phyloP scores from a whole-genome alignment of 2,888 invertebrate genomes.

The Leptura quadrifasciata region DNA sequence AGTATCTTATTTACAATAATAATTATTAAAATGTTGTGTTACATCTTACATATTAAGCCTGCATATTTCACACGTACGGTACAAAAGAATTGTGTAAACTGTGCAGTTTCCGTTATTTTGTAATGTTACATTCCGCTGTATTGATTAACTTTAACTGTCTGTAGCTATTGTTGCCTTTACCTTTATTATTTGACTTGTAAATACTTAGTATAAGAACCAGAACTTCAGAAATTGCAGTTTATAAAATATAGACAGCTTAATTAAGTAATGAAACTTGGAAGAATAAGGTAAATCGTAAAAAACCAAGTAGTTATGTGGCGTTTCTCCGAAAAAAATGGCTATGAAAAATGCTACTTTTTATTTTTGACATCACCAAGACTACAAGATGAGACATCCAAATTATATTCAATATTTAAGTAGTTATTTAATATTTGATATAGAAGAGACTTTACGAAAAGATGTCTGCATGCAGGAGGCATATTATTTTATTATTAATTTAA shows the following conservation, averaged over 20 bases:
- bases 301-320: too few relatives aligned
- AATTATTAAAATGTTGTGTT: background rate
- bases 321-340: too few relatives aligned
- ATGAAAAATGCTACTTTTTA: too few relatives aligned
- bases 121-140: constrained; percentile 9
- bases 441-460: too few relatives aligned
- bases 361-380: too few relatives aligned
- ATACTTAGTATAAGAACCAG: background rate
- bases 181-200: background rate
- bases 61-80: constrained; percentile 20
- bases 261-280: background rate
- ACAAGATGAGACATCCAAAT: too few relatives aligned
- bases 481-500: too few relatives aligned
- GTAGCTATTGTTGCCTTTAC: background rate
- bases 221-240: too few relatives aligned
- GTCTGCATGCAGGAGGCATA: too few relatives aligned
- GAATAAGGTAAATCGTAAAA: background rate
- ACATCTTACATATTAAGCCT: constrained; percentile 3
- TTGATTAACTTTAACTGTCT: background rate
- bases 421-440: too few relatives aligned
- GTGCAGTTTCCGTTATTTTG: constrained; percentile 30
- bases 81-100: constrained; percentile 25
- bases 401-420: too few relatives aligned
- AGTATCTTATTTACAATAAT: background rate
- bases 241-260: background rate